Percentiles rank a stretch among this genome's conserved stretches.
These are phyloP conservation scores for Petroica traversi DNA, from an alignment of 2,113 vertebrate genomes.

Conservation along the genomic window DNA sequence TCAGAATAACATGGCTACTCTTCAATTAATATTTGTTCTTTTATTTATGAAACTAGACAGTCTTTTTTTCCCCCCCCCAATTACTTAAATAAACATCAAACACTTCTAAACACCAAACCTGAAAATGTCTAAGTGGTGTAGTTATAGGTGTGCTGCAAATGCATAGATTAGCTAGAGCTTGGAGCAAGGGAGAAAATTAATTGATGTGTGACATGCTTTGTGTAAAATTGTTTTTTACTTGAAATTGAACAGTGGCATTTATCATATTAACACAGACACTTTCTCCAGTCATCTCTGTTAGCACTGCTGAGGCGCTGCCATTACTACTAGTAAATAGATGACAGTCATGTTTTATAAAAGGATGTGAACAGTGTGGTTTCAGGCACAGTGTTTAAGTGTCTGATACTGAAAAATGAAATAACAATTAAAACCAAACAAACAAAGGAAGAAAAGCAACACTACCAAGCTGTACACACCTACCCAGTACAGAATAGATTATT, in stretches of 20 bases:
- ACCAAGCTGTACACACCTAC: not conserved
- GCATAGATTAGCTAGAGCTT: not conserved
- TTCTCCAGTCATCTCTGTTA: not conserved
- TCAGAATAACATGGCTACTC: not conserved
- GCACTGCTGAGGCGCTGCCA: not conserved
- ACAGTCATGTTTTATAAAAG: not conserved
- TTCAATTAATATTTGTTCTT: not conserved
- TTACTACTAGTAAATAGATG: not conserved
- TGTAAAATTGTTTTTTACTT: not conserved
- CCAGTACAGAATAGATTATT: not conserved
- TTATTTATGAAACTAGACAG: not conserved
- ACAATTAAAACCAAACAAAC: not conserved
- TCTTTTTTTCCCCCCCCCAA: not conserved
- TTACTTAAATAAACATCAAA: conserved; percentile 36
- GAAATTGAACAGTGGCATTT: not conserved
- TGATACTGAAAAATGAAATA: not conserved
- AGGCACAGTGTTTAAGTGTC: not conserved
- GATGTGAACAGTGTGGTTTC: not conserved
- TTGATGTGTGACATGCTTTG: not conserved
- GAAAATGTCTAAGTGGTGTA: not conserved
- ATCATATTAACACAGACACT: not conserved
- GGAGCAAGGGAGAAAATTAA: not conserved
- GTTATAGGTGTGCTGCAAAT: not conserved
- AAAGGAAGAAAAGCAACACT: not conserved
- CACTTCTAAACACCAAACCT: not conserved